A percentile compares a stretch with the other conserved stretches of the same genome.
Conservation (phyloP, 2,113 vertebrate species). For the Dromiciops gliroides region DNA sequence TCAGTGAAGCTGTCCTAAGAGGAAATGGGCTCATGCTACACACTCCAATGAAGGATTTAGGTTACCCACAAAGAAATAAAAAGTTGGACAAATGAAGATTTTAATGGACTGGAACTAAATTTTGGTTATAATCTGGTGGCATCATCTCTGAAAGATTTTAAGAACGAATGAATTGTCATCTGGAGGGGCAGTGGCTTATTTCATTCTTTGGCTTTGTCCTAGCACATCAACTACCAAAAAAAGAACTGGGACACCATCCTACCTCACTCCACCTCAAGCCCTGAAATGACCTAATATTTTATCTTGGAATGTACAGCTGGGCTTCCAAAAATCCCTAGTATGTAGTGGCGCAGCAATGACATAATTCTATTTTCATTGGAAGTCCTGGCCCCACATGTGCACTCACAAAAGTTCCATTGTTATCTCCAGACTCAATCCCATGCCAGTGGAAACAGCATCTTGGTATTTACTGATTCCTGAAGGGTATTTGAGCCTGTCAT, state of each 20-base stretch:
- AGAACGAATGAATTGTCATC: neutral
- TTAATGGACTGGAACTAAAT: neutral
- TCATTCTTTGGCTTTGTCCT: conserved; percentile 6
- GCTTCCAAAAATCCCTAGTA: conserved; percentile 75
- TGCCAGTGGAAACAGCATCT: conserved; percentile 4
- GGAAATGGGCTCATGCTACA: neutral
- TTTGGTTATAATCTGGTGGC: neutral
- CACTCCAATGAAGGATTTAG: neutral
- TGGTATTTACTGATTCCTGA: neutral
- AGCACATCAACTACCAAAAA: neutral
- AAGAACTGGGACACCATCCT: conserved; percentile 3
- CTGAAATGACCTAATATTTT: conserved; percentile 77
- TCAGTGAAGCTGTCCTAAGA: neutral
- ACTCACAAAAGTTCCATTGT: conserved; percentile 56
- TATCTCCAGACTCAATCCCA: conserved; percentile 12
- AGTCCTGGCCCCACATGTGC: conserved; percentile 5
- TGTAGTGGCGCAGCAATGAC: conserved; percentile 61
- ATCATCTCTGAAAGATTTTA: conserved; percentile 5
- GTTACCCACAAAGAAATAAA: neutral
- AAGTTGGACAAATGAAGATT: neutral
- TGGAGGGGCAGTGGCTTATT: neutral
- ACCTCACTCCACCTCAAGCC: conserved; percentile 48
- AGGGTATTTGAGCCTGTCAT: neutral
- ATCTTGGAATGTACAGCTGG: conserved; percentile 75
- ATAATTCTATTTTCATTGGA: conserved; percentile 64